A percentile compares a stretch with the other conserved stretches of the same genome.
Evolutionary conservation across 2,113 vertebrate genomes (phyloP).

Genomic region (Balaeniceps rex): DNA sequence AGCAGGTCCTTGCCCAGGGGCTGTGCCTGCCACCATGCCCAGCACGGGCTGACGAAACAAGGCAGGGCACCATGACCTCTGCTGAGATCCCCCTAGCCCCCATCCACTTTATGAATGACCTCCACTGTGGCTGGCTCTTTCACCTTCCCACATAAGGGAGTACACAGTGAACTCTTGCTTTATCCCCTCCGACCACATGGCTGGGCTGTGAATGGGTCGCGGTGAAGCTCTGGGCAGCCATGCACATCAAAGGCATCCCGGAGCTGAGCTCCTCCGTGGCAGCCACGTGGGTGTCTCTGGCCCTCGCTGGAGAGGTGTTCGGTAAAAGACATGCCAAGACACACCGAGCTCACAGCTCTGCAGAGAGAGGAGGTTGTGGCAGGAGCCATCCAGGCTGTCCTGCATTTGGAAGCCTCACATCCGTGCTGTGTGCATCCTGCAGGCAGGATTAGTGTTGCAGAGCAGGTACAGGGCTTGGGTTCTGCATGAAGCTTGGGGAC

Average conservation of each 20-base stretch:
- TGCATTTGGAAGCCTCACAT: fast-evolving
- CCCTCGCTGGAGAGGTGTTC: neutral
- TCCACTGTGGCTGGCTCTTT: neutral
- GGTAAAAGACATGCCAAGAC: neutral
- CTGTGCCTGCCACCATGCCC: neutral
- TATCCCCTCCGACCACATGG: fast-evolving
- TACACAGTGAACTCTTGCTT: neutral
- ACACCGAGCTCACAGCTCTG: neutral
- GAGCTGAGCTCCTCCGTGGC: neutral
- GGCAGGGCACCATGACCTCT: neutral
- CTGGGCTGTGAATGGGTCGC: neutral
- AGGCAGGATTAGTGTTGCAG: neutral
- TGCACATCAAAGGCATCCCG: neutral
- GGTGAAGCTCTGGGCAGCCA: neutral
- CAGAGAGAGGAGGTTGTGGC: neutral
- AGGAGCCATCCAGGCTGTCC: neutral
- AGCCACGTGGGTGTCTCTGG: neutral
- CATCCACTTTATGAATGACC: neutral
- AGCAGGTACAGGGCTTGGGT: neutral
- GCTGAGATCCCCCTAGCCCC: neutral
- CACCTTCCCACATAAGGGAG: neutral
- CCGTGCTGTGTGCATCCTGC: fast-evolving
- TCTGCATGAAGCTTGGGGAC: neutral
- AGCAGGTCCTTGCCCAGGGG: neutral
- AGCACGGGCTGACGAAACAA: neutral